Conservation (phyloP, 2,888 invertebrate genomes). For the Hyppa rectilinea region DNA sequence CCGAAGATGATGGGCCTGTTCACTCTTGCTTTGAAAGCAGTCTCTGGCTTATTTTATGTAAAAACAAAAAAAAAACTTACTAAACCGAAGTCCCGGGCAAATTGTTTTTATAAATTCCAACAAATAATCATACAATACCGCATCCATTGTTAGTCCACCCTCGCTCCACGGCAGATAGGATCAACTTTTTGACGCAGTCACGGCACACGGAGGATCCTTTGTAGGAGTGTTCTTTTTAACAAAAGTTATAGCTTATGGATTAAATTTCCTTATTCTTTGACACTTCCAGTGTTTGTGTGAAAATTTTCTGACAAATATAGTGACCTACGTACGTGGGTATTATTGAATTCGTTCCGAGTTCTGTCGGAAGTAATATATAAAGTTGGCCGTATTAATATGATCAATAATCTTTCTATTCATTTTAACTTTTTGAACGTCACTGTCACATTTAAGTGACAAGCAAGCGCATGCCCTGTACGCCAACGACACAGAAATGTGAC, state of each 20-base stretch:
- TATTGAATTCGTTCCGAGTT: slow-evolving; percentile 51
- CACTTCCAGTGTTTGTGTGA: slow-evolving; percentile 73
- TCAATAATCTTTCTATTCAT: background rate
- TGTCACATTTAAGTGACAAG: too few species aligned
- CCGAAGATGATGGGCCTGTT: too few species aligned
- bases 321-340: slow-evolving; percentile 42
- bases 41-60: too few species aligned
- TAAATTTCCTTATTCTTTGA: slow-evolving; percentile 84
- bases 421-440: background rate
- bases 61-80: too few species aligned
- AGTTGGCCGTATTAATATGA: slow-evolving; percentile 31
- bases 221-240: slow-evolving; percentile 84
- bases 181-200: slow-evolving; percentile 87
- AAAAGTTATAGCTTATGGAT: slow-evolving; percentile 86
- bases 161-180: slow-evolving; percentile 70
- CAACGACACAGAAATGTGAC: too few species aligned
- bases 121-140: slow-evolving; percentile 29
- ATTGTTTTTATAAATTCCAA: background rate
- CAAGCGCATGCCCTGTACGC: too few species aligned
- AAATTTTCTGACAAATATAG: slow-evolving; percentile 69
- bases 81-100: background rate
- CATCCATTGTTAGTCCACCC: slow-evolving; percentile 59
- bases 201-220: slow-evolving; percentile 80
- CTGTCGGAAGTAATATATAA: slow-evolving; percentile 27
- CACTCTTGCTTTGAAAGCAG: too few species aligned